Conservation (phyloP, 1,140 invertebrate species). For the Anoplophora glabripennis region DNA sequence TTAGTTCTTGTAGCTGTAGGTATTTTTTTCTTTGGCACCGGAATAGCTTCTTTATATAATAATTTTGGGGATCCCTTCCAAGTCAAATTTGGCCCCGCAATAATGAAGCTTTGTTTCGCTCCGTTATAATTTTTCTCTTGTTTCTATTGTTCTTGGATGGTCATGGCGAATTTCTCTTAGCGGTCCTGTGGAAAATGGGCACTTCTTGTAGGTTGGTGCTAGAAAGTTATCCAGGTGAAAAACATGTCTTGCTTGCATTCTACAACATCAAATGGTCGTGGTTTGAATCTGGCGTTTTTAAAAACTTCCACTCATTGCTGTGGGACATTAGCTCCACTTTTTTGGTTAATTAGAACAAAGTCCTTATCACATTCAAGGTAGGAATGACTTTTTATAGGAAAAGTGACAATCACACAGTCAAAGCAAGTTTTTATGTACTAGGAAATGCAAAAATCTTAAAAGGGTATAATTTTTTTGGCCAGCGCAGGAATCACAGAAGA, state of each 20-base stretch:
- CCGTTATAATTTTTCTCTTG: slow-evolving; percentile 8
- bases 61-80: too few relatives aligned
- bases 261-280: slow-evolving; percentile 13
- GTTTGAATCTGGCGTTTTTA: slow-evolving; percentile 9
- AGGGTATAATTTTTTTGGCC: not conserved
- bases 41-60: too few relatives aligned
- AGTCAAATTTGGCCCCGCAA: too few relatives aligned
- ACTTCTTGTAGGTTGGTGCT: slow-evolving; percentile 13
- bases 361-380: slow-evolving; percentile 9
- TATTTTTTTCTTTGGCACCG: too few relatives aligned
- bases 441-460: slow-evolving; percentile 14
- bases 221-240: not conserved
- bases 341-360: slow-evolving; percentile 10
- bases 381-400: slow-evolving; percentile 2
- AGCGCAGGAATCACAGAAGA: not conserved
- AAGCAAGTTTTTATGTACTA: slow-evolving; percentile 6
- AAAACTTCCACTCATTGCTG: not conserved
- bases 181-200: slow-evolving; percentile 8
- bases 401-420: not conserved
- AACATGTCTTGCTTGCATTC: slow-evolving; percentile 13
- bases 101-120: too few relatives aligned
- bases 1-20: too few relatives aligned
- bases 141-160: slow-evolving; percentile 11
- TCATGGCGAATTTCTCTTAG: slow-evolving; percentile 11
- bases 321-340: not conserved